phyloP scores from a whole-genome alignment of 1,140 invertebrate species.

The Agraylea sexmaculata region DNA sequence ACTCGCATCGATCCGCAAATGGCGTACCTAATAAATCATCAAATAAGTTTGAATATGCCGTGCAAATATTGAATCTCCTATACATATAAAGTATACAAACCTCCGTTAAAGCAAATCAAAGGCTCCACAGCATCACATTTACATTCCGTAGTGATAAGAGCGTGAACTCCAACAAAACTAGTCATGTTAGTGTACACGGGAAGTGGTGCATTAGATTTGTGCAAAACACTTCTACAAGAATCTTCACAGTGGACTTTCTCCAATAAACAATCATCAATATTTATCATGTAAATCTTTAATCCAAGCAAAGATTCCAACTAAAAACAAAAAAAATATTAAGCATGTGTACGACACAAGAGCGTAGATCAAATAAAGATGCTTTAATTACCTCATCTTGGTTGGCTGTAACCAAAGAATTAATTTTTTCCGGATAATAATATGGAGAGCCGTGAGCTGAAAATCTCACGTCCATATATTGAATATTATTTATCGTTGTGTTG shows the following conservation, averaged over 20 bases:
- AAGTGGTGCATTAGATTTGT: conserved; percentile 57
- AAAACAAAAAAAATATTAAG: conserved; percentile 15
- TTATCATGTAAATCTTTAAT: conserved; percentile 66
- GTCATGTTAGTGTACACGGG: conserved; percentile 79
- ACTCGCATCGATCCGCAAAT: conserved; percentile 50
- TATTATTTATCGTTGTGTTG: conserved; percentile 48
- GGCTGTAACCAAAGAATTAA: conserved; percentile 64
- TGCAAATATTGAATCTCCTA: too few species aligned
- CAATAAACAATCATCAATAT: conserved; percentile 76
- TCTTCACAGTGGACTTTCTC: conserved; percentile 58
- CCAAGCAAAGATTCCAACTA: conserved; percentile 58
- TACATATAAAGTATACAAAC: too few species aligned
- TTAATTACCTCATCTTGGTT: conserved; percentile 49
- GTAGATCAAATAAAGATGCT: neutral
- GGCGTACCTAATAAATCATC: conserved; percentile 40
- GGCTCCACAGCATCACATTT: conserved; percentile 43
- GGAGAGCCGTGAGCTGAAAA: conserved; percentile 88
- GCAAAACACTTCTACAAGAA: conserved; percentile 61
- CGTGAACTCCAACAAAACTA: conserved; percentile 79
- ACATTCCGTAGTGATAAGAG: conserved; percentile 65
- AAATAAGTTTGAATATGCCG: too few species aligned
- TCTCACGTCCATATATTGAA: conserved; percentile 63
- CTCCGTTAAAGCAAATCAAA: conserved; percentile 58
- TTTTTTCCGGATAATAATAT: conserved; percentile 73
- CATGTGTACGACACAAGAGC: neutral